A percentile compares a stretch with the other conserved stretches of the same genome.
Conservation (phyloP, 1,140 invertebrate genomes). For the Bactericera cockerelli region DNA sequence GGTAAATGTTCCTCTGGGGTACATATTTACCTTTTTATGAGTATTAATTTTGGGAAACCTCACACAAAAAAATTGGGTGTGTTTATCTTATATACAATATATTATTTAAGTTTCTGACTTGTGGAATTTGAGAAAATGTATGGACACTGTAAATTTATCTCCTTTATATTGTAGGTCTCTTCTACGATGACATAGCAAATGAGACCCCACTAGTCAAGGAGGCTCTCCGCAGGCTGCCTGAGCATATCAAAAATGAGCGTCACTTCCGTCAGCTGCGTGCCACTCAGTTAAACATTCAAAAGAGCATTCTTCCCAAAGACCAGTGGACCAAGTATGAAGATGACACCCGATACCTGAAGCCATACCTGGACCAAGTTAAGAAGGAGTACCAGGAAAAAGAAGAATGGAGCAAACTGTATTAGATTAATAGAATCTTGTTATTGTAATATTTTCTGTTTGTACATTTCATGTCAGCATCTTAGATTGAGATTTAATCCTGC, state of each 20-base stretch:
- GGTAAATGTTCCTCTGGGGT: too few species aligned
- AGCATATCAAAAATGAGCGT: slow-evolving; percentile 54
- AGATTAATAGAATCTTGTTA: slow-evolving; percentile 1
- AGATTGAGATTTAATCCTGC: background rate
- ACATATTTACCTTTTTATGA: too few species aligned
- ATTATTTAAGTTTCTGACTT: too few species aligned
- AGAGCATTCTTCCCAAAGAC: slow-evolving; percentile 64
- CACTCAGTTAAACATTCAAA: slow-evolving; percentile 50
- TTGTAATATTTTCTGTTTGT: too few species aligned
- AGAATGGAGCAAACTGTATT: slow-evolving; percentile 15
- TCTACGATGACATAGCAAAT: slow-evolving; percentile 55
- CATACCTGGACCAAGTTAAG: slow-evolving; percentile 9
- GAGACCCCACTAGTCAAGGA: slow-evolving; percentile 57
- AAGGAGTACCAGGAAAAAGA: slow-evolving; percentile 15
- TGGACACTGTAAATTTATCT: too few species aligned
- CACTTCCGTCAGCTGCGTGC: slow-evolving; percentile 65
- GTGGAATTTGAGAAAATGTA: too few species aligned
- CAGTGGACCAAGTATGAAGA: slow-evolving; percentile 80
- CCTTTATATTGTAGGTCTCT: slow-evolving; percentile 50
- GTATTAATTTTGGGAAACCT: too few species aligned
- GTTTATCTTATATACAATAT: too few species aligned
- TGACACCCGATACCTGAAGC: slow-evolving; percentile 24
- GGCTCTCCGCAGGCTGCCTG: slow-evolving; percentile 59
- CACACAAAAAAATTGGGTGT: too few species aligned
- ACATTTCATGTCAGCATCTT: background rate